phyloP scores from a whole-genome alignment of 2,797 vertebrate genomes.

The Odontamblyopus lacepedii region DNA sequence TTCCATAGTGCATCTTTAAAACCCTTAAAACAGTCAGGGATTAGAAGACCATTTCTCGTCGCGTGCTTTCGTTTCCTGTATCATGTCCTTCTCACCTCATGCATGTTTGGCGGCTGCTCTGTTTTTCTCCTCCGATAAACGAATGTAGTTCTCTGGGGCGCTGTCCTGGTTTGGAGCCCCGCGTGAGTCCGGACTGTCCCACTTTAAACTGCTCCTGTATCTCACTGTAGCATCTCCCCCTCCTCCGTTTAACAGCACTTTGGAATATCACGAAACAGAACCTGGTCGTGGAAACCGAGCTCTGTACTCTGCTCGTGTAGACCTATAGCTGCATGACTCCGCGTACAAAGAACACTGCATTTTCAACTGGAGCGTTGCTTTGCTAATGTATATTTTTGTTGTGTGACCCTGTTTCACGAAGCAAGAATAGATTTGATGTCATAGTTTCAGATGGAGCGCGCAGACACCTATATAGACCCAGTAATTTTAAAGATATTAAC shows the following conservation, averaged over 20 bases:
- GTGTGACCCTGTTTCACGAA: background rate
- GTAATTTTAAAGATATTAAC: too few species aligned
- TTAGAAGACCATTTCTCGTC: constrained; percentile 70
- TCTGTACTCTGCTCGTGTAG: background rate
- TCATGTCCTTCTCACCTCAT: constrained; percentile 61
- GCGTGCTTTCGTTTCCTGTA: constrained; percentile 68
- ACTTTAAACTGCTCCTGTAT: background rate
- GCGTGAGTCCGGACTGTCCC: too few species aligned
- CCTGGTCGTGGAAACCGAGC: too few species aligned
- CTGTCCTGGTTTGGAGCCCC: background rate
- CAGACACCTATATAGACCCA: too few species aligned
- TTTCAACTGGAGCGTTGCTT: background rate
- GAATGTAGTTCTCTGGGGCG: constrained; percentile 75
- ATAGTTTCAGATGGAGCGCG: too few species aligned
- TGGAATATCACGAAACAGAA: background rate
- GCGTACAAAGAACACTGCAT: too few species aligned
- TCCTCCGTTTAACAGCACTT: background rate
- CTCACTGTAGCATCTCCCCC: constrained; percentile 1
- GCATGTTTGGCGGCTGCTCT: constrained; percentile 74
- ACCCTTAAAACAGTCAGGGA: constrained; percentile 40
- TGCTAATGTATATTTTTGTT: constrained; percentile 4
- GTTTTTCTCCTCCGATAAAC: constrained; percentile 69
- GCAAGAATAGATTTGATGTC: constrained; percentile 26
- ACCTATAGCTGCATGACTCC: background rate
- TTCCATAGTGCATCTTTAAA: too few species aligned